Base-by-base conservation (phyloP, 2,797 vertebrate genomes). In the Paratrypauchen microcephalus region DNA sequence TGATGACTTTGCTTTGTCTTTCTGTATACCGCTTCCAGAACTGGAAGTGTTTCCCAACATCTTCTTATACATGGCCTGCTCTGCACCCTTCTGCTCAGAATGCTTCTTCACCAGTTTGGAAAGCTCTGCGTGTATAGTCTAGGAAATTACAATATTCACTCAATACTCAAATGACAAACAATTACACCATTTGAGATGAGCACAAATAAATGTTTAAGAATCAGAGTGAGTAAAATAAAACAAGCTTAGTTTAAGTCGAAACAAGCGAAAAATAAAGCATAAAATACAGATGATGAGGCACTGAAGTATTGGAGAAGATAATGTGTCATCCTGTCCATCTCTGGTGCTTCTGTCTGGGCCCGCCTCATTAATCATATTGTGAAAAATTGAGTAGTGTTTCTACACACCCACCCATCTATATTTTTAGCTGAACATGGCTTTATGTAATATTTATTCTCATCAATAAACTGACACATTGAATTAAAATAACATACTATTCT, bases 21-120 rank as follows among this genome's bases (percentile, higher is more conserved):
- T 89, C 76, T 85, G 85, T 30, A 62, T 57, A 55, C 66, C 52
- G 70, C 69, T 66, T 69, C 73, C 69, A 21, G 68, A 55, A 24
- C 73, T 82, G 0, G 78, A 61, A 13, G 92, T 92, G 75, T 96
- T 98, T 23, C 97, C 97, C 1, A 99, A 90, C 97, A 99, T 99
- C 90, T 99, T 99, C 85, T 96, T 97, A 86, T 98, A 99, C 93
- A 99, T 94, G 74, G 96, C 97, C 0, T 97, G 97, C 87, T 99
- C 97, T 2, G 94, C 91, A 11, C 91, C 96, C 82, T 91, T 94
- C 91, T 98, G 96, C 66, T 98, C 95, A 0, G 94, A 94, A 0
- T 96, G 93, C 78, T 97, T 98, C 93, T 97, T 98, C 84, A 96
- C 95, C 86, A 98, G 91, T 89, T 97, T 98, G 0, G 97, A 98